Evolutionary conservation across 2,113 vertebrate species (phyloP).

Genomic region (Scomber japonicus): DNA sequence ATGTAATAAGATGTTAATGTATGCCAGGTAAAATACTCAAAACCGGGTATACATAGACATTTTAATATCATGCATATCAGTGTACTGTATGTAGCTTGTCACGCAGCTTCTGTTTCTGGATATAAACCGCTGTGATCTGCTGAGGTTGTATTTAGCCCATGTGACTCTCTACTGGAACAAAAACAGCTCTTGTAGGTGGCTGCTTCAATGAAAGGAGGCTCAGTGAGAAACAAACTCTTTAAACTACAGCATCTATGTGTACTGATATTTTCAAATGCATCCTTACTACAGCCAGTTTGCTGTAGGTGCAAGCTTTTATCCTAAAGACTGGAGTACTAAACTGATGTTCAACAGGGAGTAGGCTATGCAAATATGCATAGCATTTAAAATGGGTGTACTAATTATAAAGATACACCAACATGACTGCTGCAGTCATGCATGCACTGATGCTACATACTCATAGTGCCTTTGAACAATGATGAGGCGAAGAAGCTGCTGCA

Average conservation of each 20-base stretch:
- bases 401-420: not conserved
- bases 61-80: slow-evolving; percentile 14
- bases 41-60: not conserved
- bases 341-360: slow-evolving; percentile 1
- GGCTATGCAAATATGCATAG: slow-evolving; percentile 4
- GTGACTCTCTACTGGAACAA: slow-evolving; percentile 22
- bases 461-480: not conserved
- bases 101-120: not conserved
- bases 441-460: slow-evolving; percentile 26
- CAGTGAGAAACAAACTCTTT: not conserved
- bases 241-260: not conserved
- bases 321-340: not conserved
- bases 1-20: not conserved
- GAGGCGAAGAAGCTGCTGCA: not conserved
- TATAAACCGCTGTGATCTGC: slow-evolving; percentile 14
- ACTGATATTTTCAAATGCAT: not conserved
- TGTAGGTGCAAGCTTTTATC: not conserved
- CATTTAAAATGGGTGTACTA: not conserved
- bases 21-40: not conserved
- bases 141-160: not conserved
- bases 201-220: slow-evolving; percentile 6
- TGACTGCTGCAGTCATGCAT: not conserved
- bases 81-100: slow-evolving; percentile 35
- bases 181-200: slow-evolving; percentile 13
- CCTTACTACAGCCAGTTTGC: not conserved